Percentiles rank a stretch among this genome's conserved stretches.
Conservation (phyloP, 2,888 invertebrate species). For the Heliconius cydno region DNA sequence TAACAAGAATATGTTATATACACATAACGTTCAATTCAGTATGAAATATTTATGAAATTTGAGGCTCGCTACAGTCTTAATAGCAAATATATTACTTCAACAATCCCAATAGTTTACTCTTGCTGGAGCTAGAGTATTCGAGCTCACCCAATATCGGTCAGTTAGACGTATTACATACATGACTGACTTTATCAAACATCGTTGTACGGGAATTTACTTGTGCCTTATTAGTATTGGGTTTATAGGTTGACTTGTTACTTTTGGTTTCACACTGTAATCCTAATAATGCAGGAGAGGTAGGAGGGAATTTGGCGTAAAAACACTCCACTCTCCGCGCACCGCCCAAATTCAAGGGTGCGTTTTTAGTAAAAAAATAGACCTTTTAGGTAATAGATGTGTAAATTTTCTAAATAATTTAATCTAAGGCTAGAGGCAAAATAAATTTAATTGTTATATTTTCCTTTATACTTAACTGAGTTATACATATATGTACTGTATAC, state of each 20-base stretch:
- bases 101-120: constrained; percentile 21
- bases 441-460: too few relatives aligned
- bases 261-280: too few relatives aligned
- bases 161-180: constrained; percentile 27
- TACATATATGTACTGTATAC: too few relatives aligned
- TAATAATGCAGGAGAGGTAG: neutral
- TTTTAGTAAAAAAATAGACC: too few relatives aligned
- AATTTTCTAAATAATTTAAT: too few relatives aligned
- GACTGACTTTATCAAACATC: constrained; percentile 24
- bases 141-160: constrained; percentile 25
- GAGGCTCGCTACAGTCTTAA: neutral
- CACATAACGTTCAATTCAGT: neutral
- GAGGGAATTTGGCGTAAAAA: neutral
- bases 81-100: constrained; percentile 19
- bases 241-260: neutral
- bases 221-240: neutral
- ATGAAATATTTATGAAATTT: constrained; percentile 17
- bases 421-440: too few relatives aligned
- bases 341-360: neutral
- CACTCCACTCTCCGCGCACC: neutral
- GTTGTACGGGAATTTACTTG: constrained; percentile 2
- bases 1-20: neutral
- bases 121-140: neutral
- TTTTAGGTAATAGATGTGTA: too few relatives aligned
- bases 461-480: too few relatives aligned